phyloP scores from a whole-genome alignment of 2,113 vertebrate species.

The Otocyon megalotis region DNA sequence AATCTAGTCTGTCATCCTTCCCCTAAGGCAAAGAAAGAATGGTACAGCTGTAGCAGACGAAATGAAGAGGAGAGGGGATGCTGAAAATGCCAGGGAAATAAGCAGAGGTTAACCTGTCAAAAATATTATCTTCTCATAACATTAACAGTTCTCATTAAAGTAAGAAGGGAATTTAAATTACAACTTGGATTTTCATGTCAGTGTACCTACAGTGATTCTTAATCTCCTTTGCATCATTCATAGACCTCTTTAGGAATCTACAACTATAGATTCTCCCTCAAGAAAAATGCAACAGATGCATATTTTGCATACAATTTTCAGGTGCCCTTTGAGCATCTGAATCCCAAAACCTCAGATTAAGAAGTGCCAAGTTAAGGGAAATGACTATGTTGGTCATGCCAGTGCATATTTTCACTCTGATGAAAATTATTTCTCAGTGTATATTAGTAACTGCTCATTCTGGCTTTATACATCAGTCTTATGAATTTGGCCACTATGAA shows the following conservation, averaged over 20 bases:
- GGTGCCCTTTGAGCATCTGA: background rate
- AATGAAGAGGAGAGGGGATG: background rate
- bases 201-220: background rate
- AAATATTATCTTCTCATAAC: background rate
- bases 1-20: background rate
- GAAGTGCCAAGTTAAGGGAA: background rate
- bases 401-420: background rate
- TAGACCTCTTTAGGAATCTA: background rate
- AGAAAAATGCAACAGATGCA: background rate
- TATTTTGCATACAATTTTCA: background rate
- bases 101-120: background rate
- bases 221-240: background rate
- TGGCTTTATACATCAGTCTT: background rate
- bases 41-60: background rate
- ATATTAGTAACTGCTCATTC: background rate
- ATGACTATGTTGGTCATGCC: background rate
- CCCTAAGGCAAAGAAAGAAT: background rate
- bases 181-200: background rate
- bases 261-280: background rate
- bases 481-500: constrained; percentile 12
- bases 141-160: background rate
- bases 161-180: constrained; percentile 35
- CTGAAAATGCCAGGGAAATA: background rate
- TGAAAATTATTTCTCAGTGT: background rate
- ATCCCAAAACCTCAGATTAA: background rate